These are phyloP conservation scores for Myocastor coypus DNA, from an alignment of 2,113 vertebrate species.

Conservation along the genomic window DNA sequence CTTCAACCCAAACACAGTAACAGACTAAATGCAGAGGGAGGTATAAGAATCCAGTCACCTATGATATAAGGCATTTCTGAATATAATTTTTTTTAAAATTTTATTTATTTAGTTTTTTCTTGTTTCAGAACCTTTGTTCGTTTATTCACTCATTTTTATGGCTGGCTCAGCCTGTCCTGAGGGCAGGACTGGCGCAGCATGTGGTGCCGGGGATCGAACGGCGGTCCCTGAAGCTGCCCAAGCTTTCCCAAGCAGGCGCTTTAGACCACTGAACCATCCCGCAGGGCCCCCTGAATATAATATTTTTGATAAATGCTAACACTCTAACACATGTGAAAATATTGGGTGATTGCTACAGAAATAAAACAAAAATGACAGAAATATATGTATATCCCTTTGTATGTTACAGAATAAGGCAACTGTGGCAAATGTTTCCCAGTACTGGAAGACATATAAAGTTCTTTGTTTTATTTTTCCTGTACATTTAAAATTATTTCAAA, in stretches of 20 bases:
- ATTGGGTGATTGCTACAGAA: background rate
- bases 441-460: background rate
- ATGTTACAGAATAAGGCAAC: background rate
- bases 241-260: too few species aligned
- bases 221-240: too few species aligned
- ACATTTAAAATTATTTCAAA: slow-evolving; percentile 47
- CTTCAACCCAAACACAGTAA: background rate
- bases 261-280: too few species aligned
- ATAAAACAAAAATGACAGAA: slow-evolving; percentile 41
- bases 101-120: too few species aligned
- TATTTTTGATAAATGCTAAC: background rate
- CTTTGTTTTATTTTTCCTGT: background rate
- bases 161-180: too few species aligned
- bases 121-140: too few species aligned
- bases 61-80: background rate
- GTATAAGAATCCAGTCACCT: background rate
- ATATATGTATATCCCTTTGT: background rate
- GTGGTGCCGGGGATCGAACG: too few species aligned
- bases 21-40: background rate
- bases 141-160: too few species aligned
- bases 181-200: too few species aligned
- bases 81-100: too few species aligned
- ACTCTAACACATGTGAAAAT: background rate
- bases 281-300: too few species aligned
- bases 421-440: background rate